These are phyloP conservation scores for Beris morrisii DNA, from an alignment of 2,888 invertebrate species.

Conservation along the genomic window DNA sequence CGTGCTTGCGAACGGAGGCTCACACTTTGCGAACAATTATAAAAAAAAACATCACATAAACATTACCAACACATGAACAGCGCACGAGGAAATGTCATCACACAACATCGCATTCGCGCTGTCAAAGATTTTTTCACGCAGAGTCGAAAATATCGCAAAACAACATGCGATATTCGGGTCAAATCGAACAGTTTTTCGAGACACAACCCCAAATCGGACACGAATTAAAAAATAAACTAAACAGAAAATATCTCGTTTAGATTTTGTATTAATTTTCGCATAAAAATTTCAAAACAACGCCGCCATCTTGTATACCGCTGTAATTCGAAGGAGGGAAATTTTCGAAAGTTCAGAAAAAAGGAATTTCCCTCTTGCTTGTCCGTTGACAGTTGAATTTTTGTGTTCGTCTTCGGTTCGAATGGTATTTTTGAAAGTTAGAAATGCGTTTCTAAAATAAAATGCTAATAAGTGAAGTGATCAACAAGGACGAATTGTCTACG, in stretches of 20 bases:
- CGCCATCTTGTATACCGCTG: too few species aligned
- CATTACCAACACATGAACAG: slow-evolving; percentile 13
- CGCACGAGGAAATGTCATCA: slow-evolving; percentile 5
- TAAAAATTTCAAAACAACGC: too few species aligned
- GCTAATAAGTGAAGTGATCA: slow-evolving; percentile 61
- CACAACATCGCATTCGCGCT: too few species aligned
- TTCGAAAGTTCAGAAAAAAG: background rate
- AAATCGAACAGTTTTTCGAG: too few species aligned
- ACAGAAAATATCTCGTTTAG: too few species aligned
- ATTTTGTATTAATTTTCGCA: too few species aligned
- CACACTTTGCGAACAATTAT: background rate
- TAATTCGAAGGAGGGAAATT: background rate
- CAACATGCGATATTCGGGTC: too few species aligned
- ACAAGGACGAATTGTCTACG: slow-evolving; percentile 60
- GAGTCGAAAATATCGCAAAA: too few species aligned
- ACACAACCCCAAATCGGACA: too few species aligned
- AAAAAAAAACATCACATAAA: slow-evolving; percentile 12
- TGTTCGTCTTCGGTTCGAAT: background rate
- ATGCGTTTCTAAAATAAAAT: slow-evolving; percentile 50
- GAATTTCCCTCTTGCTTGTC: slow-evolving; percentile 5
- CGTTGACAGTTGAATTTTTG: slow-evolving; percentile 32
- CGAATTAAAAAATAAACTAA: too few species aligned
- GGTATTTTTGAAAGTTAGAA: background rate
- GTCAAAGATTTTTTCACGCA: too few species aligned
- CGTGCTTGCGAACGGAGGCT: background rate